Evolutionary conservation across 2,113 vertebrate genomes (phyloP).

Genomic region (Calypte anna): DNA sequence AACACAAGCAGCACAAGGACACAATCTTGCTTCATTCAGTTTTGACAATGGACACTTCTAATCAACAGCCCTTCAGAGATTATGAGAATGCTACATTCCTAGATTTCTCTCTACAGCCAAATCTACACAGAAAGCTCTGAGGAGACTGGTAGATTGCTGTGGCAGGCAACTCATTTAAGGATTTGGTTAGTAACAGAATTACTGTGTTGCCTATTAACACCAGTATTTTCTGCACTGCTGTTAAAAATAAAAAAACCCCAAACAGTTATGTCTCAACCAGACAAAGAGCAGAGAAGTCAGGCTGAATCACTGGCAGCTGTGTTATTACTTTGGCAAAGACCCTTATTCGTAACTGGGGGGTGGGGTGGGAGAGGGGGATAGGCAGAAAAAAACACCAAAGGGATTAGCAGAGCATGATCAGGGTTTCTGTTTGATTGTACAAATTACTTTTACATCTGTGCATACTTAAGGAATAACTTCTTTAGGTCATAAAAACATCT

Average conservation of each 20-base stretch:
- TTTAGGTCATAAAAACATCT: neutral
- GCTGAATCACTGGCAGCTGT: neutral
- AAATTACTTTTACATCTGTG: neutral
- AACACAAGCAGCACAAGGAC: neutral
- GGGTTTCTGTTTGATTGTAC: neutral
- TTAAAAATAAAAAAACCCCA: neutral
- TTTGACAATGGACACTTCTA: neutral
- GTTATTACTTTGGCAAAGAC: neutral
- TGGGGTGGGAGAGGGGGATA: no score
- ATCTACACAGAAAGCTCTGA: neutral
- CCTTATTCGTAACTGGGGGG: neutral
- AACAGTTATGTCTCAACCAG: neutral
- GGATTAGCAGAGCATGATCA: neutral
- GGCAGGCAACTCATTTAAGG: neutral
- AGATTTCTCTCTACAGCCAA: neutral
- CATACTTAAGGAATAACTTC: neutral
- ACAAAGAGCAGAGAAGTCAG: neutral
- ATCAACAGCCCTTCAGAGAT: neutral
- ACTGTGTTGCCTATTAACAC: neutral
- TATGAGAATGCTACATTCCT: neutral
- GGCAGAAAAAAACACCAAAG: neutral
- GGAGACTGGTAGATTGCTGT: neutral
- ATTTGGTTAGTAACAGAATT: neutral
- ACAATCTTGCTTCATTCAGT: neutral
- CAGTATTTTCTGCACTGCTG: neutral